These are phyloP conservation scores for Phyllostomus hastatus DNA, from an alignment of 2,113 vertebrate species.

Conservation along the genomic window DNA sequence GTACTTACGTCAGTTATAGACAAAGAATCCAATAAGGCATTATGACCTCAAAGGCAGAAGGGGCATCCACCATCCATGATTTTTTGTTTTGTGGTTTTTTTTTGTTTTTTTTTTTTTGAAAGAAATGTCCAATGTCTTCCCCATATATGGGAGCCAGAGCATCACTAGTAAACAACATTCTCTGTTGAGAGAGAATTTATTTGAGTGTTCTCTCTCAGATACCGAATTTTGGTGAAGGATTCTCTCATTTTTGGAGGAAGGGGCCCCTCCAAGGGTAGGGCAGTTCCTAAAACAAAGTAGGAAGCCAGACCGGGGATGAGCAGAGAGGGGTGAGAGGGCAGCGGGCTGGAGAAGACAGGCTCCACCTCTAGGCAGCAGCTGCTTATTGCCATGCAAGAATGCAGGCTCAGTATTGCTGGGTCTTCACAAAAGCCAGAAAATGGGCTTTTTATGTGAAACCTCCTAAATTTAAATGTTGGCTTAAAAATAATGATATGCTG, in stretches of 20 bases:
- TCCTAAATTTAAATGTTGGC: neutral
- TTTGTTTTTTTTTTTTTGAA: neutral
- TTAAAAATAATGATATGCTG: neutral
- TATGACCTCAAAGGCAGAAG: neutral
- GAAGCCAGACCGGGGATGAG: neutral
- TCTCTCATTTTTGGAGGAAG: neutral
- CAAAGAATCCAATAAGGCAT: conserved; percentile 10
- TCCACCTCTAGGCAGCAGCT: neutral
- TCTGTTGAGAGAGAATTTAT: conserved; percentile 27
- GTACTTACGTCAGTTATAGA: neutral
- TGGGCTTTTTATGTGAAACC: neutral
- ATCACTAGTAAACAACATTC: conserved; percentile 41
- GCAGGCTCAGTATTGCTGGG: neutral
- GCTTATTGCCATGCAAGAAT: neutral
- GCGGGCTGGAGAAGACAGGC: neutral
- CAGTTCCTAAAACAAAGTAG: neutral
- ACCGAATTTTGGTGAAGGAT: neutral
- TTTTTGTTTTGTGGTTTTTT: neutral
- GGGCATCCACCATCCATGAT: neutral
- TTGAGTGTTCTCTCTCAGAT: neutral
- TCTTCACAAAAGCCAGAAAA: neutral
- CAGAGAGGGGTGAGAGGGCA: no score
- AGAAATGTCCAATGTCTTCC: neutral
- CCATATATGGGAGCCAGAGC: neutral
- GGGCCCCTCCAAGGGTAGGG: neutral